These are phyloP conservation scores for Bombus balteatus DNA, from an alignment of 1,140 invertebrate genomes.

Conservation along the genomic window DNA sequence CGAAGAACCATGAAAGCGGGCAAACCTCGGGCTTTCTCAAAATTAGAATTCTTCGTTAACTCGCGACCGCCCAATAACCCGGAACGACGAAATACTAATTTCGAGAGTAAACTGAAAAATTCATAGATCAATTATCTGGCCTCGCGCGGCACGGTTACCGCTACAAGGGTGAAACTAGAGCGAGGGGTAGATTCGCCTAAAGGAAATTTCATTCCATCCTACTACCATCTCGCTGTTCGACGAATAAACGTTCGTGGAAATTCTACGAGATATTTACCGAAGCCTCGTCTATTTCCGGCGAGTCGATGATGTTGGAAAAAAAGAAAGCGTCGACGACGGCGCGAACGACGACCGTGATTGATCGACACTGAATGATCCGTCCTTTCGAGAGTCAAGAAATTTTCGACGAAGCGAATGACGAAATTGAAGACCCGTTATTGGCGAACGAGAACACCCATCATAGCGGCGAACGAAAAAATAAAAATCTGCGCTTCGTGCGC, in stretches of 20 bases:
- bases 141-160: not conserved
- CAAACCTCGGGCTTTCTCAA: conserved; percentile 43
- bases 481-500: conserved; percentile 32
- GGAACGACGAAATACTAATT: conserved; percentile 48
- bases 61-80: not conserved
- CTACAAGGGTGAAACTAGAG: not conserved
- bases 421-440: conserved; percentile 69
- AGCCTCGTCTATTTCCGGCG: not conserved
- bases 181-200: not conserved
- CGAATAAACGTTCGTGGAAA: not conserved
- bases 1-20: conserved; percentile 52
- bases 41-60: conserved; percentile 70
- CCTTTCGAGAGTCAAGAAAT: conserved; percentile 58
- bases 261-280: conserved; percentile 24
- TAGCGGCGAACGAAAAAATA: conserved; percentile 49
- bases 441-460: conserved; percentile 56
- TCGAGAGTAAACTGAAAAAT: conserved; percentile 57
- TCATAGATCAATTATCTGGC: conserved; percentile 52
- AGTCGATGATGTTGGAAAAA: not conserved
- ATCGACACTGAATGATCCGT: conserved; percentile 56
- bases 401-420: conserved; percentile 51
- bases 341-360: conserved; percentile 37
- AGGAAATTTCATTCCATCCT: not conserved
- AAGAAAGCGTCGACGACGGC: not conserved
- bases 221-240: not conserved